These are phyloP conservation scores for Pyrochroa serraticornis DNA, from an alignment of 2,888 invertebrate species.

Conservation along the genomic window DNA sequence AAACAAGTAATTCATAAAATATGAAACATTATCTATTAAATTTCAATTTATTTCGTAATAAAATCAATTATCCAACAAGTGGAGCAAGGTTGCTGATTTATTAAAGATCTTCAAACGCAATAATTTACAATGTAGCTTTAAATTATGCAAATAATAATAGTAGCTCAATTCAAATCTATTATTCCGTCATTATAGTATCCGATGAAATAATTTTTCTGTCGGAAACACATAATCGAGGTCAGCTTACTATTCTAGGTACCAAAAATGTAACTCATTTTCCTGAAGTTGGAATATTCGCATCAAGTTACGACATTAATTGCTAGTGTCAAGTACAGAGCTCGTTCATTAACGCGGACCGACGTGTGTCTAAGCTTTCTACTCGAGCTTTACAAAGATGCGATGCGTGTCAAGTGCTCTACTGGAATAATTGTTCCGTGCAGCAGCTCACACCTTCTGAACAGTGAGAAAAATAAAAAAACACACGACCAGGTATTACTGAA, in stretches of 20 bases:
- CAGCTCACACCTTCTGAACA: constrained; percentile 8
- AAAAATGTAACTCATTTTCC: constrained; percentile 2
- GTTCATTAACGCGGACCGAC: constrained; percentile 30
- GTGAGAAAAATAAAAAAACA: neutral
- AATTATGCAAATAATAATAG: neutral
- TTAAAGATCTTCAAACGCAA: too few relatives aligned
- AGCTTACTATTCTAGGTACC: neutral
- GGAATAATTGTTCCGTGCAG: constrained; percentile 21
- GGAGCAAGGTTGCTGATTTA: too few relatives aligned
- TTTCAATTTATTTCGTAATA: too few relatives aligned
- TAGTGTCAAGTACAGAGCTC: constrained; percentile 30
- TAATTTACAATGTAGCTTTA: too few relatives aligned
- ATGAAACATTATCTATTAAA: neutral
- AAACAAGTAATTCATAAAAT: neutral
- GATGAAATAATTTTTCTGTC: constrained; percentile 7
- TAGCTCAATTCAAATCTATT: neutral
- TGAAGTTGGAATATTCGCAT: constrained; percentile 26
- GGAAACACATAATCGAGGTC: constrained; percentile 20
- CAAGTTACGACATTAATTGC: constrained; percentile 38
- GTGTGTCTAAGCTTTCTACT: constrained; percentile 29
- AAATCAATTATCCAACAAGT: too few relatives aligned
- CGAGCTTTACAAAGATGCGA: constrained; percentile 23
- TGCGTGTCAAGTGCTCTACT: constrained; percentile 25
- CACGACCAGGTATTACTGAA: neutral
- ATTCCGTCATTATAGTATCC: neutral